A percentile compares a stretch with the other conserved stretches of the same genome.
phyloP scores from a whole-genome alignment of 2,113 vertebrate genomes.

The Chionis minor region DNA sequence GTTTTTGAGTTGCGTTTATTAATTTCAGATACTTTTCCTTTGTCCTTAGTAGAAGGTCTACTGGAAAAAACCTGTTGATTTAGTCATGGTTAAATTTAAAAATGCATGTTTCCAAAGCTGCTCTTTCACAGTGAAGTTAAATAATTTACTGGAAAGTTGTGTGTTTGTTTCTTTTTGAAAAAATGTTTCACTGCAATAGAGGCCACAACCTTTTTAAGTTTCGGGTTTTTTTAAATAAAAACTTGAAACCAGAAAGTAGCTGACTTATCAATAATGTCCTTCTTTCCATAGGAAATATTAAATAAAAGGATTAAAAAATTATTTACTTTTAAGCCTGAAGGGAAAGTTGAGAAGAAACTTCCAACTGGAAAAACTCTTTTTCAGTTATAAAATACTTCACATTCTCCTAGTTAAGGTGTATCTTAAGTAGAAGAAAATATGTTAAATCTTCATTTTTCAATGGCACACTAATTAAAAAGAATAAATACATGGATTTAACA shows the following conservation, averaged over 20 bases:
- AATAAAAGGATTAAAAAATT: not conserved
- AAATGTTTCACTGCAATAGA: not conserved
- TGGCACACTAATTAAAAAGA: not conserved
- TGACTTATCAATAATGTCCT: not conserved
- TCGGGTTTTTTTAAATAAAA: not conserved
- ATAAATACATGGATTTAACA: not conserved
- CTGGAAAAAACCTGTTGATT: not conserved
- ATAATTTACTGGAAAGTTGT: not conserved
- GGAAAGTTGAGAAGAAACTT: not conserved
- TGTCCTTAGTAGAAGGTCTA: not conserved
- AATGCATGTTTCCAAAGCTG: not conserved
- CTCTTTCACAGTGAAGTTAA: not conserved
- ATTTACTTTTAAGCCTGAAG: not conserved
- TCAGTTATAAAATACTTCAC: not conserved
- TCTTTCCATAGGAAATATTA: not conserved
- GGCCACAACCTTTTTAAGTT: not conserved
- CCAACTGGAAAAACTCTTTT: not conserved
- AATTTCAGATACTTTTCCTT: not conserved
- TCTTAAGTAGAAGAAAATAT: not conserved
- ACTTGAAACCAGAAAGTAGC: not conserved
- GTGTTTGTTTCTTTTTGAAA: not conserved
- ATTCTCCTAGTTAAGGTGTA: not conserved
- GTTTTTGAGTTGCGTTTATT: not conserved
- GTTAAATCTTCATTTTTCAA: not conserved
- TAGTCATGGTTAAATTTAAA: not conserved